These are phyloP conservation scores for Geothlypis trichas DNA, from an alignment of 2,113 vertebrate genomes.

Conservation along the genomic window DNA sequence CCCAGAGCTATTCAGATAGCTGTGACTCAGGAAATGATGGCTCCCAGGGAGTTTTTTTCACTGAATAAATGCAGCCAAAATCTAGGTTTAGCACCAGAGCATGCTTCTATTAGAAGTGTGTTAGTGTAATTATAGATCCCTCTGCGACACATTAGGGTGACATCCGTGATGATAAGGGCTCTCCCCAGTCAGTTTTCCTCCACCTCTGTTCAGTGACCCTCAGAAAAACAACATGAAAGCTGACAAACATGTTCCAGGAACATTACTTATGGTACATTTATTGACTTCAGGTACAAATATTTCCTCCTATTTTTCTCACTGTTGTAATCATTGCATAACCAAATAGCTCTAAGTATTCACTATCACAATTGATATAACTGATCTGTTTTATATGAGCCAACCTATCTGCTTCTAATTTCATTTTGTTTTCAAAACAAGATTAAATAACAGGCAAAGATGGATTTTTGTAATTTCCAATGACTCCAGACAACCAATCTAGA, in stretches of 20 bases:
- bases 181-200: background rate
- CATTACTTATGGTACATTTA: background rate
- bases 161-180: background rate
- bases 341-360: background rate
- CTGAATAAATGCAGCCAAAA: background rate
- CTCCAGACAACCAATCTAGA: background rate
- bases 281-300: conserved; percentile 19
- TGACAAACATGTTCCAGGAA: background rate
- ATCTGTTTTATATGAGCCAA: background rate
- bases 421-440: conserved; percentile 42
- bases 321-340: background rate
- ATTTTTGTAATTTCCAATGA: background rate
- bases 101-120: background rate
- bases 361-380: background rate
- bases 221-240: background rate
- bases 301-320: conserved; percentile 29
- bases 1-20: background rate
- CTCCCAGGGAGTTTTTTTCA: background rate
- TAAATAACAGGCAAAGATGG: conserved; percentile 6
- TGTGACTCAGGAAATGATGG: background rate
- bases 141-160: background rate
- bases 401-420: conserved; percentile 47
- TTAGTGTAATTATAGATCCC: background rate
- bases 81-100: background rate
- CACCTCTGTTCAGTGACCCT: background rate